Base-by-base conservation (phyloP, 2,113 vertebrate species). In the Caranx melampygus region DNA sequence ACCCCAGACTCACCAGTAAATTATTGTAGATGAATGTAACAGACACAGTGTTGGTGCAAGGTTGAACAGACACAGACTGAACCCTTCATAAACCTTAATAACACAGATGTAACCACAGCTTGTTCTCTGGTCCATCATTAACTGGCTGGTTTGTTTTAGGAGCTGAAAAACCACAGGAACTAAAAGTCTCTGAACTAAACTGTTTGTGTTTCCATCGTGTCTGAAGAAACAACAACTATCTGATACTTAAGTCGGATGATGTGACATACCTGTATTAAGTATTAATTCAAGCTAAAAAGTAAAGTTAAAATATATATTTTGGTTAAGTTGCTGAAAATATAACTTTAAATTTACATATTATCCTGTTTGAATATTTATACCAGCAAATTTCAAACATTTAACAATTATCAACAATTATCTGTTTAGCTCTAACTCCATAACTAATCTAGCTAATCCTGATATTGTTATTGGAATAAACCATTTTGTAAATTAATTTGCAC, bases 1-100 rank as follows among this genome's bases (percentile, higher is more conserved):
- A 73, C 12, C 69, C 69, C 47, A 62, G 62, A 66, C 18, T 52
- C 15, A 45, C 54, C 33, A 7, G 5, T 61, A 16, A 51, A 51
- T 9, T 26, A 6, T 26, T 47, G 54, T 75, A 71, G 26, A 62
- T 14, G 52, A 76, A 37, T 45, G 65, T 58, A 5, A 51, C 21
- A 67, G 26, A n/a, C 7, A 26, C 45, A 7, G 8, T 21, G 62
- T 31, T 35, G 34, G 35, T 33, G 37, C 54, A 3, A 47, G 42
- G 31, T 47, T 5, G 1, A 47, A 49, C 47, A 49, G 47, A 49
- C 47, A 49, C 6, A 6, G 47, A 52, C 51, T 11, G 16, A 52
- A 52, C 51, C 51, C n/a, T 26, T 26, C 21, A 65, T 16, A n/a
- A 18, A 47, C 7, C 16, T 26, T 26, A 26, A 26, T 21, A 55